A percentile compares a stretch with the other conserved stretches of the same genome.
phyloP scores from a whole-genome alignment of 1,140 invertebrate species.

The Drosophila pseudoobscura region DNA sequence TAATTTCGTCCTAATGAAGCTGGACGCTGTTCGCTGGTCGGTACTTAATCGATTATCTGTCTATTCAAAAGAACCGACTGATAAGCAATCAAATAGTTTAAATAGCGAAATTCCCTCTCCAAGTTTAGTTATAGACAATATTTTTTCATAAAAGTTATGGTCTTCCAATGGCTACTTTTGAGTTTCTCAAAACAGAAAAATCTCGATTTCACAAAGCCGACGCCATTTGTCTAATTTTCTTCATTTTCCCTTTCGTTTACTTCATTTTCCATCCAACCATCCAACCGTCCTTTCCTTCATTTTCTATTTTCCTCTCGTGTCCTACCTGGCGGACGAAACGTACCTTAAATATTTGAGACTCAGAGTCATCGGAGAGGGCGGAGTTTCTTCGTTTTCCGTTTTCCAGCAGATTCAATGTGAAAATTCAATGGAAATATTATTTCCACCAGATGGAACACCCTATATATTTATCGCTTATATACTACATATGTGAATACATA shows the following conservation, averaged over 20 bases:
- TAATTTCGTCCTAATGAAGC: neutral
- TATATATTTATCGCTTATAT: slow-evolving; percentile 28
- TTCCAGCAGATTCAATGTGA: neutral
- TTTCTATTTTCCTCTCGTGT: slow-evolving; percentile 8
- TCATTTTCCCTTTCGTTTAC: slow-evolving; percentile 9
- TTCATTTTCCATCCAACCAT: neutral
- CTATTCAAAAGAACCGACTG: too few species aligned
- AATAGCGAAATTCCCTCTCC: too few species aligned
- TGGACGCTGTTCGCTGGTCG: too few species aligned
- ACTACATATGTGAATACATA: neutral
- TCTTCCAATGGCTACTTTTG: neutral
- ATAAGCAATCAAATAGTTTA: too few species aligned
- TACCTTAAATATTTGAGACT: neutral
- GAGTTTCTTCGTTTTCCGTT: slow-evolving; percentile 30
- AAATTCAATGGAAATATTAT: neutral
- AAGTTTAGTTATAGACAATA: too few species aligned
- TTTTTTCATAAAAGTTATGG: too few species aligned
- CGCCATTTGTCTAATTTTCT: slow-evolving; percentile 19
- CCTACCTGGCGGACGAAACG: slow-evolving; percentile 12
- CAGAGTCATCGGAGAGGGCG: slow-evolving; percentile 13
- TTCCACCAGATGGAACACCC: slow-evolving; percentile 16
- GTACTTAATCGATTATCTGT: too few species aligned
- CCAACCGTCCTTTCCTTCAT: neutral
- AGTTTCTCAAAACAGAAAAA: neutral
- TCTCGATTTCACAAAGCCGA: neutral